Evolutionary conservation across 2,797 vertebrate genomes (phyloP).

Genomic region (Streptopelia turtur): DNA sequence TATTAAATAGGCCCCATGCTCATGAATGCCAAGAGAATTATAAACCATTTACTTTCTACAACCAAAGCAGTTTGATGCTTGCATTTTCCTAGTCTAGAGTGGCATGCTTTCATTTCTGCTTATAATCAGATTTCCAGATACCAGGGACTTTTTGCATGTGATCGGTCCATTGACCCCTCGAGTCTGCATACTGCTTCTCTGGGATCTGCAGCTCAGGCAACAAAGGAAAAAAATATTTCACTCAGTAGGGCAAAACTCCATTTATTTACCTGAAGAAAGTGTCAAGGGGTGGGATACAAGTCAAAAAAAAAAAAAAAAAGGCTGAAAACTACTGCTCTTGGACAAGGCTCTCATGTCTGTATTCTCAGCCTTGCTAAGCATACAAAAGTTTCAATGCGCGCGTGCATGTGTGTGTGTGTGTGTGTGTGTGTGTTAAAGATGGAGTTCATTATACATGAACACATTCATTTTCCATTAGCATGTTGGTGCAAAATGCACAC

Average conservation of each 20-base stretch:
- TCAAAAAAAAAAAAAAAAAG: neutral
- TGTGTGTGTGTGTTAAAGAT: neutral
- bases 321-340: neutral
- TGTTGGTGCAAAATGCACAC: neutral
- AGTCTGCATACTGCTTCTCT: neutral
- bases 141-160: neutral
- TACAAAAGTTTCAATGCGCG: neutral
- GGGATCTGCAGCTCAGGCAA: constrained; percentile 41
- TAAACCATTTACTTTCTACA: constrained; percentile 33
- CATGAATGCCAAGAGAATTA: neutral
- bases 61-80: neutral
- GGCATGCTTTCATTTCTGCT: constrained; percentile 27
- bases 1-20: neutral
- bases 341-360: neutral
- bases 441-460: neutral
- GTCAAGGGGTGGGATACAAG: neutral
- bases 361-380: neutral
- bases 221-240: neutral
- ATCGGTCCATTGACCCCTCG: neutral
- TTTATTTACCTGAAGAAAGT: constrained; percentile 36
- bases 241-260: constrained; percentile 1
- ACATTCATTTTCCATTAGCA: neutral
- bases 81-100: neutral
- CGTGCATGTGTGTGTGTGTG: neutral
- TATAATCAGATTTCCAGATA: constrained; percentile 43